These are phyloP conservation scores for Chaetops frenatus DNA, from an alignment of 2,113 vertebrate genomes.

Conservation along the genomic window DNA sequence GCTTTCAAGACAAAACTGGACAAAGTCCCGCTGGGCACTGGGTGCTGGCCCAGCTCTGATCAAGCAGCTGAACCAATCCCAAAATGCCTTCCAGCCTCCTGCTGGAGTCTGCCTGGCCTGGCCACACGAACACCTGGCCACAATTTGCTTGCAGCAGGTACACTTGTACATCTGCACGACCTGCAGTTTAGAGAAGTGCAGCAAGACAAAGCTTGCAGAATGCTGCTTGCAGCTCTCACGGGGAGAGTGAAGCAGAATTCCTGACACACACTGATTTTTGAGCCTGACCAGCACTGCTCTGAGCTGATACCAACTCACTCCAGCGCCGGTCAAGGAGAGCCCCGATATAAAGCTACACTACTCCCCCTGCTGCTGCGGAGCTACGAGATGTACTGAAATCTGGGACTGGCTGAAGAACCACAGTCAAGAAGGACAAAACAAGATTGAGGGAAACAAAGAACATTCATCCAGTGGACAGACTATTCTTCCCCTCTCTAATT, in stretches of 20 bases:
- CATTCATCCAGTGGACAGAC: not conserved
- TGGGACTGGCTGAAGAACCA: not conserved
- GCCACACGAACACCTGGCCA: not conserved
- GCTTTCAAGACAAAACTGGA: not conserved
- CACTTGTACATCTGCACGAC: not conserved
- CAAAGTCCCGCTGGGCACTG: not conserved
- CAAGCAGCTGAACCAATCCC: not conserved
- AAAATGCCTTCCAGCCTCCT: not conserved
- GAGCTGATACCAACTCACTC: not conserved
- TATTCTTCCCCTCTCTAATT: not conserved
- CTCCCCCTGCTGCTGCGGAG: conserved; percentile 54
- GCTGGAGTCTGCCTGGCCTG: not conserved
- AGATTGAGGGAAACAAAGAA: not conserved
- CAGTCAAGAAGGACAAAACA: not conserved
- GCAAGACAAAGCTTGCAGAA: not conserved
- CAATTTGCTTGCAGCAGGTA: no score
- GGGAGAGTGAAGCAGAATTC: not conserved
- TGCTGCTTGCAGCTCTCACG: not conserved
- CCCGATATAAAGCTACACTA: conserved; percentile 37
- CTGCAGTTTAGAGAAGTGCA: not conserved
- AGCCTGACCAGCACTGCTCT: not conserved
- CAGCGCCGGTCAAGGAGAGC: not conserved
- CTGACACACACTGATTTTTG: not conserved
- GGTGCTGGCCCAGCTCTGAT: not conserved
- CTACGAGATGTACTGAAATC: not conserved